These are phyloP conservation scores for Anabas testudineus DNA, from an alignment of 2,797 vertebrate genomes.

Conservation along the genomic window DNA sequence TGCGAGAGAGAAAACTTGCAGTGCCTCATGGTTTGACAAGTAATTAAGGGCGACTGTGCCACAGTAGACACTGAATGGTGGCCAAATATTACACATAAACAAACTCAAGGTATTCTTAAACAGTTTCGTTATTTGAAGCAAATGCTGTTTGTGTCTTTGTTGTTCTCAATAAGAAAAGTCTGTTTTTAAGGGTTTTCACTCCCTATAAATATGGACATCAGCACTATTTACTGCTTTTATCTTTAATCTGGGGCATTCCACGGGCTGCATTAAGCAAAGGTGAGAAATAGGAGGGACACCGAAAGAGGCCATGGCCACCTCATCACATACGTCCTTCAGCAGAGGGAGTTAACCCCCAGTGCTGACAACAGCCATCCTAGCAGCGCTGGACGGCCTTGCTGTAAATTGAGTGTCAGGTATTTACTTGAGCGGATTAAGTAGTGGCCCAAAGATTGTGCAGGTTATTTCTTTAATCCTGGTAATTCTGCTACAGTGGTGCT, in stretches of 20 bases:
- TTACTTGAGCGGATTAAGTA: conserved; percentile 77
- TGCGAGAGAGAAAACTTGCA: conserved; percentile 34
- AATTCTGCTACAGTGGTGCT: conserved; percentile 41
- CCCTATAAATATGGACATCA: conserved; percentile 3
- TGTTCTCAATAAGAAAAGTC: conserved; percentile 6
- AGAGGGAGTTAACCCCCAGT: conserved; percentile 64
- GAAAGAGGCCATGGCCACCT: conserved; percentile 40
- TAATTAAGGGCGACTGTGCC: conserved; percentile 64
- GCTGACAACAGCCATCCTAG: conserved; percentile 66
- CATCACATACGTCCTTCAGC: conserved; percentile 70
- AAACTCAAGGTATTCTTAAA: conserved; percentile 47
- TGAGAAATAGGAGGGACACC: conserved; percentile 48
- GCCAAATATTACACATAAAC: conserved; percentile 51
- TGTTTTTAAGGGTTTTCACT: conserved; percentile 1
- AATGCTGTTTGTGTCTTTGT: conserved; percentile 3
- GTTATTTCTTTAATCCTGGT: conserved; percentile 72
- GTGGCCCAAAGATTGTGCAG: conserved; percentile 48
- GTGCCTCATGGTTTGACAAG: conserved; percentile 58
- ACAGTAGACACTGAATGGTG: conserved; percentile 43
- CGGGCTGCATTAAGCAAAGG: not conserved
- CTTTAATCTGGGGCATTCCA: conserved; percentile 28
- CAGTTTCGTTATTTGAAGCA: conserved; percentile 22
- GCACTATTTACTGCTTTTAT: conserved; percentile 35
- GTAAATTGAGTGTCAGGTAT: conserved; percentile 77
- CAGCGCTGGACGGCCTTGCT: conserved; percentile 51